These are phyloP conservation scores for Parasteatoda lunata DNA, from an alignment of 2,888 invertebrate genomes.

Conservation along the genomic window DNA sequence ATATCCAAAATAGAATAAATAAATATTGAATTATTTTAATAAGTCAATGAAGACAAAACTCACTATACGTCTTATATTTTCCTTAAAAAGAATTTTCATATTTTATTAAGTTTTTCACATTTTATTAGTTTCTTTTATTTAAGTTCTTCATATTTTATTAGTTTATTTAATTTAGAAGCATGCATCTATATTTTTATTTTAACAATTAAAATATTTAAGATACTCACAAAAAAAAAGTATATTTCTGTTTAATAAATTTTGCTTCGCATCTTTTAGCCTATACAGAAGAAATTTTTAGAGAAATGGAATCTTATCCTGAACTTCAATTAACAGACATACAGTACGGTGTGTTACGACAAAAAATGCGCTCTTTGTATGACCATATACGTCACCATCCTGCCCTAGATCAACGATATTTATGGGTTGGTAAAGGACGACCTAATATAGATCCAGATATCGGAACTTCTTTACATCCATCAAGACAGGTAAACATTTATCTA, in stretches of 20 bases:
- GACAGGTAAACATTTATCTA: neutral
- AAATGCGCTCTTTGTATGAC: constrained; percentile 58
- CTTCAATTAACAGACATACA: constrained; percentile 34
- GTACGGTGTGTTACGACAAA: constrained; percentile 29
- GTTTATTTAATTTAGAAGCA: no score
- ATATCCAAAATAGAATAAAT: no score
- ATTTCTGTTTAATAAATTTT: neutral
- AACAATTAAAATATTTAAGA: neutral
- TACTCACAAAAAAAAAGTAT: no score
- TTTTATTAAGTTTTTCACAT: no score
- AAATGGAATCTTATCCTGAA: constrained; percentile 43
- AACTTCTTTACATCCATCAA: neutral
- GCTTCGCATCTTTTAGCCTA: constrained; percentile 32
- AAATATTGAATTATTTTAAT: no score
- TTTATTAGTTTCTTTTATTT: no score
- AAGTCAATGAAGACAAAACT: no score
- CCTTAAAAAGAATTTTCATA: no score
- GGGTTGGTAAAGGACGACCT: constrained; percentile 70
- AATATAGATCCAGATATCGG: constrained; percentile 67
- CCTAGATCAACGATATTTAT: constrained; percentile 69
- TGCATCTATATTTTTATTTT: neutral
- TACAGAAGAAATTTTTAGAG: constrained; percentile 62
- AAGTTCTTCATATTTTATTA: no score
- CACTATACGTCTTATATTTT: no score
- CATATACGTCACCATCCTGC: constrained; percentile 70